Evolutionary conservation across 92 coral and sea anemone genomes (phyloP).

Genomic region (Phenganax subtilis): DNA sequence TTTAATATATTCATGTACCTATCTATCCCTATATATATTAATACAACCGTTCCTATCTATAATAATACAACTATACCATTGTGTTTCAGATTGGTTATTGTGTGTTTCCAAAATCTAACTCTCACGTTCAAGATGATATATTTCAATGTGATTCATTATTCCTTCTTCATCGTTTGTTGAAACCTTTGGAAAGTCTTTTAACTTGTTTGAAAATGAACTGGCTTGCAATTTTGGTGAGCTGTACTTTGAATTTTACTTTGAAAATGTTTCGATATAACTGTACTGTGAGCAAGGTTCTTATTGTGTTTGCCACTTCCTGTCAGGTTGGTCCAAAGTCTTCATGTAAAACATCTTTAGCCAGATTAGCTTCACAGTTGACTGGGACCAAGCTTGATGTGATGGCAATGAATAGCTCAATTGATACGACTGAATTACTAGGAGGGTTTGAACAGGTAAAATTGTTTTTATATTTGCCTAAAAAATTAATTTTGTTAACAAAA

Average conservation of each 20-base stretch:
- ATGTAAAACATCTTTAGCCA: conserved; percentile 88
- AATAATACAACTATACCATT: background rate
- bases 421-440: conserved; percentile 90
- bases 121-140: conserved; percentile 40
- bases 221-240: conserved; percentile 85
- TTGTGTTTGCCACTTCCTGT: background rate
- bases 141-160: conserved; percentile 40
- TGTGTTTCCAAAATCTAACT: conserved; percentile 58
- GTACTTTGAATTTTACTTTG: background rate
- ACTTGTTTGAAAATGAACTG: conserved; percentile 94
- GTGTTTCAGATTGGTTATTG: conserved; percentile 69
- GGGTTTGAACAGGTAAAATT: conserved; percentile 87
- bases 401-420: conserved; percentile 98
- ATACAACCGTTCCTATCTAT: background rate
- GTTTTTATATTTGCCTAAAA: background rate
- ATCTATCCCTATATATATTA: background rate
- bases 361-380: conserved; percentile 72
- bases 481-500: background rate
- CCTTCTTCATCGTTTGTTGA: conserved; percentile 71
- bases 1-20: too few relatives aligned
- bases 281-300: background rate
- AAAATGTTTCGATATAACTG: background rate
- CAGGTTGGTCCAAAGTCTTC: conserved; percentile 89
- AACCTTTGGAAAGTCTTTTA: conserved; percentile 84
- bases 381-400: conserved; percentile 84